Base-by-base conservation (phyloP, 2,888 invertebrate species). In the Biston stratarius region DNA sequence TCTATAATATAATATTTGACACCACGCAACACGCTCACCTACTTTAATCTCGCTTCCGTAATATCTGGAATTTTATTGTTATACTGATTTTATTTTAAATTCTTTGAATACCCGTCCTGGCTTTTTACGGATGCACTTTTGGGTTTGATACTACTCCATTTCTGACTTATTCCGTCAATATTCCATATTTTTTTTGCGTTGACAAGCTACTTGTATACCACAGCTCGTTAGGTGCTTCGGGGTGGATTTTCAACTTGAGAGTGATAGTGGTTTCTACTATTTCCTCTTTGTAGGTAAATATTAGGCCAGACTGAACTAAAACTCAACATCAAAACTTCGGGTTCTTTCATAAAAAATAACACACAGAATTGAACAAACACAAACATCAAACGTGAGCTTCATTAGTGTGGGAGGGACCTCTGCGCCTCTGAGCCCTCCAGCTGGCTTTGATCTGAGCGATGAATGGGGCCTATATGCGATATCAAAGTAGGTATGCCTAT, bases 401-500 rank as follows among this genome's bases (percentile, higher is more conserved):
- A 82, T 83, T 82, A 83, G 77, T 58, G 66, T n/a, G 55, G 58
- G 56, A 70, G 77, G 63, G 74, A 71, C 63, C 65, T 67, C 64
- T 64, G 78, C 75, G 77, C 48, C 47, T 52, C 57, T 74, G 76
- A 80, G 76, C 77, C 72, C 76, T 75, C 71, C 57, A 63, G 60
- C 60, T 73, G 69, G 64, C 80, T 83, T 82, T 82, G 82, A 81
- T 81, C 76, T 77, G 67, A 33, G 12, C 49, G 24, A 63, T 67
- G 67, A 67, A 67, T 63, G 59, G 67, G 24, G 24, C 45, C 52
- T 63, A 34, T 49, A 45, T 59, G 49, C 34, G 45, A 34, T 14
- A 14, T 45, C 57, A 45, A 57, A 57, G 45, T n/a, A n/a, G n/a
- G n/a, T 57, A 57, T 34, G 57, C 34, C 24, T 15, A 33, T 45